Conservation (phyloP, 2,113 vertebrate species). For the Mesembrinibis cayennensis region DNA sequence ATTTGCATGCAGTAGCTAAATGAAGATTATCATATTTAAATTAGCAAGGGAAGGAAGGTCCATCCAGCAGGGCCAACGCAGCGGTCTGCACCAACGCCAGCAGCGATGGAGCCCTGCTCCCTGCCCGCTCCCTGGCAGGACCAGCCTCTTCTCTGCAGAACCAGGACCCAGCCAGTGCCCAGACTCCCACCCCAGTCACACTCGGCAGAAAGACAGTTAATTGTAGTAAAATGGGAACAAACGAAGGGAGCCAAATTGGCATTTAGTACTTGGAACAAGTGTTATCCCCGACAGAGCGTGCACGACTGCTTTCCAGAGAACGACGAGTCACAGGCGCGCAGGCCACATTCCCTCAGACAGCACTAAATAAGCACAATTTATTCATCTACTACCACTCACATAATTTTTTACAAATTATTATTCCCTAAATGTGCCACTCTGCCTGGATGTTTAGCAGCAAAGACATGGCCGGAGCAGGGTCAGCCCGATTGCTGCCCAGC, state of each 20-base stretch:
- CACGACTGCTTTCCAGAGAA: conserved; percentile 19
- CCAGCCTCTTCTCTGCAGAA: neutral
- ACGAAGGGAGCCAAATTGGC: conserved; percentile 33
- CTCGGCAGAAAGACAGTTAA: neutral
- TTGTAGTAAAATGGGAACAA: neutral
- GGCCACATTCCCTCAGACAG: neutral
- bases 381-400: neutral
- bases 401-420: neutral
- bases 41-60: neutral
- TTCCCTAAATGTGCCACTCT: neutral
- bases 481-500: neutral
- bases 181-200: neutral
- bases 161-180: neutral
- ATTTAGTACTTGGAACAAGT: conserved; percentile 13
- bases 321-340: neutral
- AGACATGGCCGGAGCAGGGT: accelerated
- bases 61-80: neutral
- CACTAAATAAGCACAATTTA: neutral
- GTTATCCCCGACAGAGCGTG: neutral
- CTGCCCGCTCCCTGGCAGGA: neutral
- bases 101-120: neutral
- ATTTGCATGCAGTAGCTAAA: conserved; percentile 50
- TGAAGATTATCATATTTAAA: neutral
- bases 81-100: accelerated
- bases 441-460: neutral